A percentile compares a stretch with the other conserved stretches of the same genome.
Conservation (phyloP, 2,888 invertebrate species). For the Microchrysa polita region DNA sequence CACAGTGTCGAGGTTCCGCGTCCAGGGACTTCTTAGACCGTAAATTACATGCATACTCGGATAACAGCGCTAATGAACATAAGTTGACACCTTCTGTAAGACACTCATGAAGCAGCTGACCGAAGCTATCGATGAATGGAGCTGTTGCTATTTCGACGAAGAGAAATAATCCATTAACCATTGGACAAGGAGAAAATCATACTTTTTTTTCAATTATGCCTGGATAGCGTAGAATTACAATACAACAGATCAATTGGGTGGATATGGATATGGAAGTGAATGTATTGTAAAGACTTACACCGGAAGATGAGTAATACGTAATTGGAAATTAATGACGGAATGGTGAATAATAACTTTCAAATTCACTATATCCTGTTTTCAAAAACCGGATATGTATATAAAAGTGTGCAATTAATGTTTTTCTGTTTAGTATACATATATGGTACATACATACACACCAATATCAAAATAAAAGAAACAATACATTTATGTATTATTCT, state of each 20-base stretch:
- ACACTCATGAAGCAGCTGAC: not conserved
- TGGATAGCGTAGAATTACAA: constrained; percentile 8
- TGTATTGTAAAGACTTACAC: too few species aligned
- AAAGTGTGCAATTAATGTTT: too few species aligned
- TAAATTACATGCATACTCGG: not conserved
- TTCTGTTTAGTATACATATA: too few species aligned
- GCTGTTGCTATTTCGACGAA: constrained; percentile 5
- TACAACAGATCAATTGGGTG: not conserved
- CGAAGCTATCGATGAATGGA: not conserved
- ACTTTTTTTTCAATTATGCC: constrained; percentile 26
- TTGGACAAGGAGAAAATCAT: constrained; percentile 24
- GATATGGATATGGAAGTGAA: not conserved
- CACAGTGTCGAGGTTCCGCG: not conserved
- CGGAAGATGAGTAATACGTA: too few species aligned
- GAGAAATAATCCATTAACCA: not conserved
- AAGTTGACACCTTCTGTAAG: constrained; percentile 14
- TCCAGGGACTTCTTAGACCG: constrained; percentile 14
- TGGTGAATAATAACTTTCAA: constrained; percentile 9
- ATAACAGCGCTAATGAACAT: constrained; percentile 22
- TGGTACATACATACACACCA: too few species aligned
- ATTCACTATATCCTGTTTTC: too few species aligned
- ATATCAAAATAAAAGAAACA: too few species aligned
- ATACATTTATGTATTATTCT: too few species aligned
- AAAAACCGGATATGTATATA: too few species aligned
- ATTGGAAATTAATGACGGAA: not conserved